Evolutionary conservation across 2,888 invertebrate species (phyloP).

Genomic region (Dryococelus australis): DNA sequence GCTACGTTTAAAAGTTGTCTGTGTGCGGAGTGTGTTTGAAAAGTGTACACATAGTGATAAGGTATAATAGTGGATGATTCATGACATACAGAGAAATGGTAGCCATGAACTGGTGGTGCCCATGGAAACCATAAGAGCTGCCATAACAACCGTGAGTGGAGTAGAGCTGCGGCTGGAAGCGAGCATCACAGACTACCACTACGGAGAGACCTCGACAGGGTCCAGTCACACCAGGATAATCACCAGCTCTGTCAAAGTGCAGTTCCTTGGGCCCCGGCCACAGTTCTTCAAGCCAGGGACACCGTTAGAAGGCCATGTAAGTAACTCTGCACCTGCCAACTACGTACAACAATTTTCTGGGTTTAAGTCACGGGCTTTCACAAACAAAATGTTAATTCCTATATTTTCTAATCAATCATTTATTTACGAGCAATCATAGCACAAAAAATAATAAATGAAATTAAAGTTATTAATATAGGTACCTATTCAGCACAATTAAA

Average conservation of each 20-base stretch:
- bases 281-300: constrained; percentile 64
- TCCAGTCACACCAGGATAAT: constrained; percentile 61
- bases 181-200: constrained; percentile 56
- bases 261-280: constrained; percentile 61
- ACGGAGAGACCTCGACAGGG: constrained; percentile 56
- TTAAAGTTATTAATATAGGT: too few species aligned
- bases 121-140: constrained; percentile 36
- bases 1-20: too few species aligned
- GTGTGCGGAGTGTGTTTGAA: too few species aligned
- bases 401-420: too few species aligned
- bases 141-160: constrained; percentile 47
- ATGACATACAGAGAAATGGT: constrained; percentile 44
- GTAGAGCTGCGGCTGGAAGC: constrained; percentile 55
- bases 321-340: constrained; percentile 44
- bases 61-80: too few species aligned
- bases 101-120: constrained; percentile 43
- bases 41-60: too few species aligned
- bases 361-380: too few species aligned
- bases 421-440: too few species aligned
- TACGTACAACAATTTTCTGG: too few species aligned
- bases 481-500: too few species aligned
- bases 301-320: constrained; percentile 61
- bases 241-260: constrained; percentile 57
- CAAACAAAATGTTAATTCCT: too few species aligned
- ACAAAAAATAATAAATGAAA: too few species aligned